A percentile compares a stretch with the other conserved stretches of the same genome.
Conservation (phyloP, 2,797 vertebrate genomes). For the Silurus aristotelis region DNA sequence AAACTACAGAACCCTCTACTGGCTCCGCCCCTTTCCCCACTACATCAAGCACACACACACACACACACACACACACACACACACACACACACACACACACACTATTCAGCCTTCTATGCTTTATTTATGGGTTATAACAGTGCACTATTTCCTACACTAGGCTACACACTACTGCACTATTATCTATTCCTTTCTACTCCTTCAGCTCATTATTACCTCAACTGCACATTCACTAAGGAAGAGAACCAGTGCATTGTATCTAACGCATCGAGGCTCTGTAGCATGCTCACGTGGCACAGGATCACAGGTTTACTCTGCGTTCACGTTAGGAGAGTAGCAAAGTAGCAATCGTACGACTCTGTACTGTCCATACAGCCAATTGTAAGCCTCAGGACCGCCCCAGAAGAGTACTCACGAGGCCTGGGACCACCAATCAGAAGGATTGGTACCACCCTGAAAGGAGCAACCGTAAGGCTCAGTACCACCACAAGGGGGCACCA, state of each 20-base stretch:
- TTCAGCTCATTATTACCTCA: conserved; percentile 2
- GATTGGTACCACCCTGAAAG: no score
- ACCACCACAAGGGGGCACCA: no score
- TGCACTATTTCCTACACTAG: background rate
- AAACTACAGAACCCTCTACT: background rate
- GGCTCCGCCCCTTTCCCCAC: background rate
- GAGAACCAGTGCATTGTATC: background rate
- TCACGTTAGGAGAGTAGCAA: no score
- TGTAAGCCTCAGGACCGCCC: no score
- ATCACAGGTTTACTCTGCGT: background rate
- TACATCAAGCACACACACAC: background rate
- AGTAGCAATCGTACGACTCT: no score
- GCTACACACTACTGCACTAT: background rate
- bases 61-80: background rate
- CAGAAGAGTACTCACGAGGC: no score
- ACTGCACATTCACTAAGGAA: background rate
- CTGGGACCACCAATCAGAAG: no score
- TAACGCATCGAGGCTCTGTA: background rate
- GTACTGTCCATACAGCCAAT: no score
- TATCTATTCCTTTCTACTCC: background rate
- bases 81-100: background rate
- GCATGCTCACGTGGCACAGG: background rate
- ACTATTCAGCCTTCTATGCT: background rate
- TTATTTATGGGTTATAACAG: background rate
- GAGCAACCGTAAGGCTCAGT: no score